Conservation (phyloP, 2,888 invertebrate genomes). For the Thera obeliscata region DNA sequence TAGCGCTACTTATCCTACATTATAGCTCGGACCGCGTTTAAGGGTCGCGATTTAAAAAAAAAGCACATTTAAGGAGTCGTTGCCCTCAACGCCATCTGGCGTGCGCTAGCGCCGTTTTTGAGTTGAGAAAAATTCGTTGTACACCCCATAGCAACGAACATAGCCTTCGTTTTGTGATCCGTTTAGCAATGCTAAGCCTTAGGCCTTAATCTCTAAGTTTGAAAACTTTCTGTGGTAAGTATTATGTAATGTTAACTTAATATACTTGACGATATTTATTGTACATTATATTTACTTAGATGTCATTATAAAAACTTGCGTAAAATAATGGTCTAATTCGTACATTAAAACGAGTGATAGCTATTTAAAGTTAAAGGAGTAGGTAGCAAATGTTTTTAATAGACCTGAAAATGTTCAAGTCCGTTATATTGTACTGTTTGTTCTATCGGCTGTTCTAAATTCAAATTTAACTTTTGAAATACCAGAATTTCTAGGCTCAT, state of each 20-base stretch:
- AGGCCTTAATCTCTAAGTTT: not conserved
- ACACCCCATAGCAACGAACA: conserved; percentile 59
- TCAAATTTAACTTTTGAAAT: no score
- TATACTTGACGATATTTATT: no score
- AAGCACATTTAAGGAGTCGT: conserved; percentile 71
- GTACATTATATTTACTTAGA: no score
- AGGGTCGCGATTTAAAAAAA: conserved; percentile 75
- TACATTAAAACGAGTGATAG: no score
- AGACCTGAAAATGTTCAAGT: no score
- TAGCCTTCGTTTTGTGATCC: conserved; percentile 13
- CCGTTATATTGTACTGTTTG: no score
- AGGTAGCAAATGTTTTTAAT: no score
- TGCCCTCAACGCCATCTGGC: conserved; percentile 77
- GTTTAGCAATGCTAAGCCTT: conserved; percentile 1
- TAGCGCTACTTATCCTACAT: conserved; percentile 64
- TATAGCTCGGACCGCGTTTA: conserved; percentile 72
- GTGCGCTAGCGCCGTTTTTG: conserved; percentile 58
- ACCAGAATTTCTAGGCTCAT: no score
- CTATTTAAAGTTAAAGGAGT: no score
- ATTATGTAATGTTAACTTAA: no score
- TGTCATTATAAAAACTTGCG: not conserved
- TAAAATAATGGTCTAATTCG: not conserved
- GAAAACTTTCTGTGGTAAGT: not conserved
- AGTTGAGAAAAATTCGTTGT: conserved; percentile 49
- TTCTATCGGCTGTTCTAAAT: no score